phyloP scores from a whole-genome alignment of 2,888 invertebrate species.

The Drosophila anceps region DNA sequence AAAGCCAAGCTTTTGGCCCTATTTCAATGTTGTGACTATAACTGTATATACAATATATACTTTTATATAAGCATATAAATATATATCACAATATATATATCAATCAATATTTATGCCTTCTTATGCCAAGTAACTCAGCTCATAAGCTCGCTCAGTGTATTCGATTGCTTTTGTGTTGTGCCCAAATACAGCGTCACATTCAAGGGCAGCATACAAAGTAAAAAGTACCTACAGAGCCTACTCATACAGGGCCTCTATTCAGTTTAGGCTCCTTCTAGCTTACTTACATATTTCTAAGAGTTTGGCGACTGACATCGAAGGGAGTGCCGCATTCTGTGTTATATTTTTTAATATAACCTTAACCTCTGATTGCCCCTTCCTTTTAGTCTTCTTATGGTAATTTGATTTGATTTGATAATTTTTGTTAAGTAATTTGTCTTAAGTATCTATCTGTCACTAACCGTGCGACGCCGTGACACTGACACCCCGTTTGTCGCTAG shows the following conservation, averaged over 20 bases:
- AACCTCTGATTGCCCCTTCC: slow-evolving; percentile 17
- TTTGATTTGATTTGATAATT: slow-evolving; percentile 23
- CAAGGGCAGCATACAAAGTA: slow-evolving; percentile 54
- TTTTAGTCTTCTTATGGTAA: slow-evolving; percentile 24
- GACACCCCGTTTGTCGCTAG: slow-evolving; percentile 43
- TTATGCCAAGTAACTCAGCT: slow-evolving; percentile 26
- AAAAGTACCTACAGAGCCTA: slow-evolving; percentile 41
- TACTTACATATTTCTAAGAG: slow-evolving; percentile 4
- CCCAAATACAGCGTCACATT: slow-evolving; percentile 42
- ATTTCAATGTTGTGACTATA: slow-evolving; percentile 55
- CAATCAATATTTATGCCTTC: slow-evolving; percentile 8
- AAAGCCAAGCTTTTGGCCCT: slow-evolving; percentile 30
- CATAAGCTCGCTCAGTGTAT: slow-evolving; percentile 40
- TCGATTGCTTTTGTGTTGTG: slow-evolving; percentile 59
- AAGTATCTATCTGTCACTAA: slow-evolving; percentile 54
- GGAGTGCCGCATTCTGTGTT: slow-evolving; percentile 43
- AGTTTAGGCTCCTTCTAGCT: slow-evolving; percentile 30
- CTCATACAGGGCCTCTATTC: slow-evolving; percentile 35
- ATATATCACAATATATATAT: slow-evolving; percentile 15
- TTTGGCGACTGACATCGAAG: slow-evolving; percentile 20
- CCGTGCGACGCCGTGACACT: slow-evolving; percentile 66
- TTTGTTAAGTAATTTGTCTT: slow-evolving; percentile 32
- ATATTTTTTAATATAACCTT: slow-evolving; percentile 15
- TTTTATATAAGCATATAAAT: not conserved
- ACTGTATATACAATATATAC: slow-evolving; percentile 31